A percentile compares a stretch with the other conserved stretches of the same genome.
These are phyloP conservation scores for Crocallis elinguaria DNA, from an alignment of 2,888 invertebrate species.

Conservation along the genomic window DNA sequence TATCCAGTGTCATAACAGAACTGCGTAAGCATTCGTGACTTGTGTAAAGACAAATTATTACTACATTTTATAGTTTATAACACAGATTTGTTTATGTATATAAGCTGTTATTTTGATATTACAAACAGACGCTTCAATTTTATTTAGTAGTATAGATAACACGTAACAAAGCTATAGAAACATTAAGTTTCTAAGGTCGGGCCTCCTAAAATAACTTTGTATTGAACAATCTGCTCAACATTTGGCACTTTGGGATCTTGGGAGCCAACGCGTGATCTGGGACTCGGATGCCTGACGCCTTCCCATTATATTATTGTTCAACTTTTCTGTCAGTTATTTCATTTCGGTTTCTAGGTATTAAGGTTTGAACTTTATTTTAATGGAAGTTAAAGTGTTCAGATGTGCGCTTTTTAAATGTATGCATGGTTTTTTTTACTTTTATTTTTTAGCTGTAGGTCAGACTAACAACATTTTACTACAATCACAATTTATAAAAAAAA, in stretches of 20 bases:
- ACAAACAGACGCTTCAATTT: too few species aligned
- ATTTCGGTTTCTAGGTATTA: background rate
- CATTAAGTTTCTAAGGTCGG: background rate
- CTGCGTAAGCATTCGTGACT: conserved; percentile 14
- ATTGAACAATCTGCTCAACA: background rate
- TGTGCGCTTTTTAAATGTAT: too few species aligned
- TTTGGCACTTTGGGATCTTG: background rate
- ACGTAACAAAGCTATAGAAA: background rate
- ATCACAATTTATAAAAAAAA: too few species aligned
- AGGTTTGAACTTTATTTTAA: too few species aligned
- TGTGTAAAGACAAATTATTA: conserved; percentile 1
- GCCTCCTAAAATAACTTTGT: background rate
- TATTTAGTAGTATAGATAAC: background rate
- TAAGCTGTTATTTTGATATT: too few species aligned
- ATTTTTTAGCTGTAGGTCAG: too few species aligned
- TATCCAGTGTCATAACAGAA: conserved; percentile 32
- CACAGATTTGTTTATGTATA: too few species aligned
- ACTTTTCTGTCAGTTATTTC: background rate
- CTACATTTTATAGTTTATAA: background rate
- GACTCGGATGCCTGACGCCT: background rate
- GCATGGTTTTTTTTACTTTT: too few species aligned
- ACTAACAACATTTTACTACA: too few species aligned
- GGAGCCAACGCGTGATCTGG: background rate
- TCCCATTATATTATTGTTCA: background rate
- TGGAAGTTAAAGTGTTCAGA: too few species aligned